Evolutionary conservation across 2,888 invertebrate species (phyloP).

Genomic region (Luperina nickerlii): DNA sequence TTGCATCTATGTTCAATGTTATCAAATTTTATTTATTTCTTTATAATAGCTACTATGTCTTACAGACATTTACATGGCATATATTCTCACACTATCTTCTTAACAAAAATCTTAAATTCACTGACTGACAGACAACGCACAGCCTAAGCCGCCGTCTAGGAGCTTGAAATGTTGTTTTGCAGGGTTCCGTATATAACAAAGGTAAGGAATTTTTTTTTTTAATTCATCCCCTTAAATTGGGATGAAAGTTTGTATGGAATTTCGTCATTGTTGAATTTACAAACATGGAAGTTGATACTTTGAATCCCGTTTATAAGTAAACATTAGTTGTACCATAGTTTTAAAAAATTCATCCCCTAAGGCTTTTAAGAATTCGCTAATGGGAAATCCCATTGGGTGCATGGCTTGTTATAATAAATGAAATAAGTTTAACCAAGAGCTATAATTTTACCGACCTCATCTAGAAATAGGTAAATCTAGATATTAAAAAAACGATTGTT

Average conservation of each 20-base stretch:
- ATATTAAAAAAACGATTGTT: not conserved
- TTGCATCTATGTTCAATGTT: not conserved
- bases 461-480: not conserved
- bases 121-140: not conserved
- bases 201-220: no score
- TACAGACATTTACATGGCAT: not conserved
- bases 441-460: not conserved
- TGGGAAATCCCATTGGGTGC: not conserved
- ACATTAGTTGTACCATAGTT: not conserved
- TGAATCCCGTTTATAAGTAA: not conserved
- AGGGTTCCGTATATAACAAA: no score
- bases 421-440: not conserved
- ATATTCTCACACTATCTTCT: slow-evolving; percentile 1
- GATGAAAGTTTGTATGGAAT: not conserved
- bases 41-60: not conserved
- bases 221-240: no score
- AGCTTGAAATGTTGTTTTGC: not conserved
- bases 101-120: not conserved
- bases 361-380: not conserved
- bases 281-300: not conserved
- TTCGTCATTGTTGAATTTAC: not conserved
- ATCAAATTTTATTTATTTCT: not conserved
- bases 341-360: not conserved
- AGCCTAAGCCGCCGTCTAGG: not conserved
- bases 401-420: not conserved